Conservation (phyloP, 2,113 vertebrate genomes). For the Natator depressus region DNA sequence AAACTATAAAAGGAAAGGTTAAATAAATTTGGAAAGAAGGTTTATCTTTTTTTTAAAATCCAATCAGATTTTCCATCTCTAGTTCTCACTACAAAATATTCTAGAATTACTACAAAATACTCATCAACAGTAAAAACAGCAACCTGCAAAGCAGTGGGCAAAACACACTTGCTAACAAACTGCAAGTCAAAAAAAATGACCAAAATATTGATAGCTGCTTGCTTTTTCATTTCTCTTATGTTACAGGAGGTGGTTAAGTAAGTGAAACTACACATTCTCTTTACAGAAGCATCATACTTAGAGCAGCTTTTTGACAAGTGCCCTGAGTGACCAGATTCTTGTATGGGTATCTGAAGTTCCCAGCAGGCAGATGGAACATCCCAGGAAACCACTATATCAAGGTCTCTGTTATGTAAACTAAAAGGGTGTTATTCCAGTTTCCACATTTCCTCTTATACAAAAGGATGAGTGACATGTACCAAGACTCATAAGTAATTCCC, state of each 20-base stretch:
- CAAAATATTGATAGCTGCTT: background rate
- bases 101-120: background rate
- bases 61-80: background rate
- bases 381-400: background rate
- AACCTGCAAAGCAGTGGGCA: background rate
- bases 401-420: background rate
- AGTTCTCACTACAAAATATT: background rate
- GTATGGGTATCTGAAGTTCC: background rate
- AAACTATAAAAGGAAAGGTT: background rate
- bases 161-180: background rate
- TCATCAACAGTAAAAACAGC: background rate
- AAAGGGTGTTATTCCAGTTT: background rate
- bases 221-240: background rate
- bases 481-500: background rate
- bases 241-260: background rate
- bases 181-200: background rate
- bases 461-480: background rate
- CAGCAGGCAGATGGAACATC: background rate
- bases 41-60: background rate
- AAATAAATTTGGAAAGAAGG: background rate
- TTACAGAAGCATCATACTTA: background rate
- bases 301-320: background rate
- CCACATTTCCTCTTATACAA: background rate
- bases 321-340: background rate
- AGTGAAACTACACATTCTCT: background rate